Conservation (phyloP, 1,140 invertebrate genomes). For the Samia ricini region DNA sequence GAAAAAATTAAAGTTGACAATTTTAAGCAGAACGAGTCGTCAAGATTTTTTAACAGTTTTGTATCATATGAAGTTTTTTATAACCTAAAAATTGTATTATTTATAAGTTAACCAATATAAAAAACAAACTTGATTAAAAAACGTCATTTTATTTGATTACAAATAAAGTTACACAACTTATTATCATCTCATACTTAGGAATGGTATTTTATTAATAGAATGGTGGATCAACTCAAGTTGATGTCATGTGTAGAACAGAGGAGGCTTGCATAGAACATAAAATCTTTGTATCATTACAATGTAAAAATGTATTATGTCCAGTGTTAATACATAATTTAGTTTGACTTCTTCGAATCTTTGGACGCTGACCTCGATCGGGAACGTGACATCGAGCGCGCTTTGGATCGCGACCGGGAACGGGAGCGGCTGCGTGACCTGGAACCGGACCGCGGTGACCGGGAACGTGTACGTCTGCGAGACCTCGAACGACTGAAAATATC, state of each 20-base stretch:
- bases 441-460: conserved; percentile 60
- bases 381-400: conserved; percentile 60
- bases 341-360: conserved; percentile 71
- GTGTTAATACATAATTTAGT: conserved; percentile 32
- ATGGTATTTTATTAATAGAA: conserved; percentile 3
- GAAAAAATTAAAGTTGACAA: too few species aligned
- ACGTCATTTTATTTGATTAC: conserved; percentile 15
- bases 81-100: background rate
- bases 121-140: background rate
- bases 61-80: too few species aligned
- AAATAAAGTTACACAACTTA: conserved; percentile 7
- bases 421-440: conserved; percentile 63
- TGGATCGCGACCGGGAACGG: conserved; percentile 50
- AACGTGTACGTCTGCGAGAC: conserved; percentile 59
- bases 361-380: conserved; percentile 68
- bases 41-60: too few species aligned
- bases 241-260: background rate
- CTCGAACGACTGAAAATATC: conserved; percentile 53
- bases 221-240: background rate
- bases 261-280: background rate
- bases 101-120: background rate
- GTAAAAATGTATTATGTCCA: background rate
- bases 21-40: too few species aligned
- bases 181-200: conserved; percentile 8
- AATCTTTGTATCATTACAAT: background rate